Evolutionary conservation across 2,113 vertebrate species (phyloP).

Genomic region (Garra rufa): DNA sequence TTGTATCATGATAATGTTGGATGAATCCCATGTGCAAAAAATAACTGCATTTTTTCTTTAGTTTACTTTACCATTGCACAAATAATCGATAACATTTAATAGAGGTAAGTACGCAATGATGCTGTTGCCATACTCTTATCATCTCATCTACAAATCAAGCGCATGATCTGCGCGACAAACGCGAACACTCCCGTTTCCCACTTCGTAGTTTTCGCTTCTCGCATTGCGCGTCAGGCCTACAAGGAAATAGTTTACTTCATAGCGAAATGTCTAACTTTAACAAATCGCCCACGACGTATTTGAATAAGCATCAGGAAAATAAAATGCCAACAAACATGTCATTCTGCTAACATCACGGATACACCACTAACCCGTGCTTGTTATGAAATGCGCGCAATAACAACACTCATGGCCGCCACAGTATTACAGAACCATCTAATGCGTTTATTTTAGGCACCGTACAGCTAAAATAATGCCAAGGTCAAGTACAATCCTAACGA

Average conservation of each 20-base stretch:
- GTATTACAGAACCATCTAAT: not conserved
- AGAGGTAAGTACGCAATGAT: not conserved
- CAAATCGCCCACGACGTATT: not conserved
- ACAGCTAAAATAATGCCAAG: not conserved
- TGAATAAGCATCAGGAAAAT: not conserved
- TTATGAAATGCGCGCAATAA: not conserved
- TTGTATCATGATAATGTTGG: too few relatives aligned
- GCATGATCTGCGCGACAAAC: not conserved
- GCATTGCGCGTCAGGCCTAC: not conserved
- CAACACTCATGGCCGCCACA: not conserved
- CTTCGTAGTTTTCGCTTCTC: not conserved
- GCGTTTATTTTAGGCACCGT: not conserved
- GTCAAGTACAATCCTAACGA: not conserved
- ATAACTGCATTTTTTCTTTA: too few relatives aligned
- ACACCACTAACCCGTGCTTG: not conserved
- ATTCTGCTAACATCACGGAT: not conserved
- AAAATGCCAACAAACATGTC: too few relatives aligned
- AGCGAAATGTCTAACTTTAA: not conserved
- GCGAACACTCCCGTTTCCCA: not conserved
- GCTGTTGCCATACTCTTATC: not conserved
- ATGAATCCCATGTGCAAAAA: not conserved
- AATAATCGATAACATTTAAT: not conserved
- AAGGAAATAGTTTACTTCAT: not conserved
- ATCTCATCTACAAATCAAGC: not conserved
- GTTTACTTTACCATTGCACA: not conserved